Evolutionary conservation across 2,113 vertebrate species (phyloP), one percentile per base, ranked within the genome.

Genomic region (Odocoileus hemionus): DNA sequence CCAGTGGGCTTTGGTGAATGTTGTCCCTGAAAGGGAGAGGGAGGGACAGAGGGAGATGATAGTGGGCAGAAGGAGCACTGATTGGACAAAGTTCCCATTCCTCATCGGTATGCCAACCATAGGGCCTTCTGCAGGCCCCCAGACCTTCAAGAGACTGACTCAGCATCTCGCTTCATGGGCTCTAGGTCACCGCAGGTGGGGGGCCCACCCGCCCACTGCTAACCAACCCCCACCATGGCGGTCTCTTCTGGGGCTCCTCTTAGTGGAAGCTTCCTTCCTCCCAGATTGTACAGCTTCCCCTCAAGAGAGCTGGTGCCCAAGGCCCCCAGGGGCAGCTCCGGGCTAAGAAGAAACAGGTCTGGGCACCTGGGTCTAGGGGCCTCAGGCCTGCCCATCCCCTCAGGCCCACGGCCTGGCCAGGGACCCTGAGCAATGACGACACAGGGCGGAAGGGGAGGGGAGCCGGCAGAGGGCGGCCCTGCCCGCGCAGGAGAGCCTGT

Each of bases 381-480:
- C 50, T 2, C 11, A 47, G 50, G n/a, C 25, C 84, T 92, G 21
- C n/a, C 15, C 58, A 80, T 43, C 50, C 52, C 61, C 23, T 15
- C 7, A 88, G 74, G 76, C 64, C 45, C 7, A 14, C 30, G 3
- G 7, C 15, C 39, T 13, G 36, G n/a, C n/a, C 74, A 57, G 57
- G 50, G 2, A 33, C 43, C 10, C n/a, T 28, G 6, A 11, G 50
- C 43, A 43, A 7, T 61, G n/a, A 36, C 36, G 52, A 87, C 12
- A 11, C 70, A 36, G 91, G 39, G 36, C 1, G 1, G 39, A 61
- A 89, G 33, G 39, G 55, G 86, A 57, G 28, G 50, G 67, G 83
- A 89, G 50, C 83, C 84, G 1, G 83, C 86, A 96, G 92, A 96
- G 94, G 89, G 94, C 58, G 1, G 94, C 60, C 85, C 89, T 91